Evolutionary conservation across 1,140 invertebrate genomes (phyloP), one percentile per base, ranked within the genome.

Genomic region (Drosophila sp.): DNA sequence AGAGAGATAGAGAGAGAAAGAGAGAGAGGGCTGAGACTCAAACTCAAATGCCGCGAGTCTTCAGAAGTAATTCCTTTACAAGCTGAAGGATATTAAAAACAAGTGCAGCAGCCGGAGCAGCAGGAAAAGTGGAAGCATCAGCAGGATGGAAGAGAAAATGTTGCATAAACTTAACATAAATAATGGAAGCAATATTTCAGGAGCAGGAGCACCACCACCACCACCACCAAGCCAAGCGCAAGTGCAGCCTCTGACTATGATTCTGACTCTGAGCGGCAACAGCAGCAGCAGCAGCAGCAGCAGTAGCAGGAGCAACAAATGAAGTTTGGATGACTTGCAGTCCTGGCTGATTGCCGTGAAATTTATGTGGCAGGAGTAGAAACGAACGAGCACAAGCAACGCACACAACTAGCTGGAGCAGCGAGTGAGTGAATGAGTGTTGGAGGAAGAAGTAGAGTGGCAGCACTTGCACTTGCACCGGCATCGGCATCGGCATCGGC

Each of bases 71-170:
- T 86, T 67, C 76, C 83, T 87, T 83, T 87, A 87, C 83, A 86
- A 87, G 83, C 83, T 86, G 76, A 83, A 87, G 83, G 83, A 86
- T 86, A 86, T 86, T 87, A 86, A 86, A 86, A 86, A 86, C 83
- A 83, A 86, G 83, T 87, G 79, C 76, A 57, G 55, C 64, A 75
- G 35, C 23, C 69, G 71, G 41, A 44, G 70, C 62, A 68, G 54
- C 60, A 50, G n/a, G 17, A 50, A 50, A 50, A 33, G 56, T 56
- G 40, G 50, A 27, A 29, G 38, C 33, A 63, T 60, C 69, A 68
- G 65, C 76, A 67, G 65, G 70, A 62, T 61, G 60, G 33, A 60
- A 66, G 44, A 63, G 71, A 73, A 70, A 86, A 77, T 87, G 83
- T 83, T 76, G 73, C 76, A 79, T 79, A 69, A 66, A 79, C 72